Percentiles rank a stretch among this genome's conserved stretches.
Evolutionary conservation across 2,797 vertebrate genomes (phyloP).

Genomic region (Mycteria americana): DNA sequence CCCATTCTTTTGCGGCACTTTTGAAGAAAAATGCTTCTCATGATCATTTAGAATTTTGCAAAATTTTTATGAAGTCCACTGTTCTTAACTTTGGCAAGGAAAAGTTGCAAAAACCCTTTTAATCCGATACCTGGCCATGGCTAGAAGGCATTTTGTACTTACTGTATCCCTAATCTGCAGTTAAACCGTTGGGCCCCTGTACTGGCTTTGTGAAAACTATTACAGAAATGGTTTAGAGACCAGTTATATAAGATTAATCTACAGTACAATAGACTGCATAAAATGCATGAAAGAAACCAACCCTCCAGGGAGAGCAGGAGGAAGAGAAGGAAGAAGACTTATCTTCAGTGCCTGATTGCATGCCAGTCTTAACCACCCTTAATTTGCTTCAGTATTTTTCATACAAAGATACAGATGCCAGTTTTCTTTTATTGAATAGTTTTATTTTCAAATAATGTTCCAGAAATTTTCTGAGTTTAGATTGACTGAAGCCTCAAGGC

Average conservation of each 20-base stretch:
- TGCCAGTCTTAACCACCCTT: not conserved
- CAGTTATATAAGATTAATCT: slow-evolving; percentile 32
- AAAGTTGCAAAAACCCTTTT: slow-evolving; percentile 52
- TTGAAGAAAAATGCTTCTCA: slow-evolving; percentile 50
- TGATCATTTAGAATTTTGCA: slow-evolving; percentile 37
- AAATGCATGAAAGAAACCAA: slow-evolving; percentile 8
- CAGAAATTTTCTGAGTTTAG: slow-evolving; percentile 44
- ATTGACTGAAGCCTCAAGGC: slow-evolving; percentile 65
- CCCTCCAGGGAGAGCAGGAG: not conserved
- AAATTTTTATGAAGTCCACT: slow-evolving; percentile 49
- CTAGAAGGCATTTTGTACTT: slow-evolving; percentile 10
- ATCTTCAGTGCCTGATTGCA: not conserved
- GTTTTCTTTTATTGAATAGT: not conserved
- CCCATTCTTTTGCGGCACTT: slow-evolving; percentile 15
- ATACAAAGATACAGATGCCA: not conserved
- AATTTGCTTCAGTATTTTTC: slow-evolving; percentile 21
- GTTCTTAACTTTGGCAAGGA: slow-evolving; percentile 44
- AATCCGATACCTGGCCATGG: slow-evolving; percentile 36
- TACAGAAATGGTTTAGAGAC: slow-evolving; percentile 43
- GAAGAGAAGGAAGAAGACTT: not conserved
- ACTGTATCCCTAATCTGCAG: slow-evolving; percentile 35
- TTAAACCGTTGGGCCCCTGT: slow-evolving; percentile 2
- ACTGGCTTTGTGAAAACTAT: slow-evolving; percentile 8
- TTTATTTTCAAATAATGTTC: slow-evolving; percentile 45
- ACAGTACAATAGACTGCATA: slow-evolving; percentile 35